Evolutionary conservation across 2,888 invertebrate species (phyloP), one percentile per base, ranked within the genome.

Genomic region (Sericinus montela): DNA sequence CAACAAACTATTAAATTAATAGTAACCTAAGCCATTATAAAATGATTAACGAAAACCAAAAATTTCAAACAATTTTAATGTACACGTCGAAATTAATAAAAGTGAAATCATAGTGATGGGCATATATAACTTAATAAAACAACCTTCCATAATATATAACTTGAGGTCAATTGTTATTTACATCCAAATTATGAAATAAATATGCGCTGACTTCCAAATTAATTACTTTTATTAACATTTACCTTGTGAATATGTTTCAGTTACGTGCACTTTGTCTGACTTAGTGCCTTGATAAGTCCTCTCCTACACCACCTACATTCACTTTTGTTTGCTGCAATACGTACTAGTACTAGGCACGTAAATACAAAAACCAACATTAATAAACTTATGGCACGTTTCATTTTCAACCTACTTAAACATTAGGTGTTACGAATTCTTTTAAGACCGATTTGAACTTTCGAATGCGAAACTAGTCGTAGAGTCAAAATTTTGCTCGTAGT

Each of bases 251-350:
- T 45, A 14, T 25, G 39, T 10, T 39, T 48, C 25, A 48, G 13
- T 16, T 15, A 34, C 23, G 36, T 37, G 36, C 8, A 29, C 8
- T 16, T 9, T 30, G 38, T 29, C 14, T 25, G n/a, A 8, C 40
- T 41, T 49, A 46, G 28, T 39, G 25, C 41, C 50, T 45, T 37
- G 50, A 41, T 41, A 35, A 28, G 19, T 41, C 13, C 29, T 37
- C 45, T 53, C 55, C 43, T 16, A 19, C 28, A 45, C 34, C 55
- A 50, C 80, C 79, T 75, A 84, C 86, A 80, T 84, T 86, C 83
- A 83, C 84, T 85, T 87, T 82, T 85, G 74, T 79, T 80, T 78
- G 80, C 32, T 37, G 66, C 67, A 69, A 63, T 67, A 61, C 58
- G 55, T 63, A 60, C 54, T 48, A 40, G 55, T 45, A 50, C 48